Conservation (phyloP, 2,797 vertebrate species). For the Thamnophis elegans region DNA sequence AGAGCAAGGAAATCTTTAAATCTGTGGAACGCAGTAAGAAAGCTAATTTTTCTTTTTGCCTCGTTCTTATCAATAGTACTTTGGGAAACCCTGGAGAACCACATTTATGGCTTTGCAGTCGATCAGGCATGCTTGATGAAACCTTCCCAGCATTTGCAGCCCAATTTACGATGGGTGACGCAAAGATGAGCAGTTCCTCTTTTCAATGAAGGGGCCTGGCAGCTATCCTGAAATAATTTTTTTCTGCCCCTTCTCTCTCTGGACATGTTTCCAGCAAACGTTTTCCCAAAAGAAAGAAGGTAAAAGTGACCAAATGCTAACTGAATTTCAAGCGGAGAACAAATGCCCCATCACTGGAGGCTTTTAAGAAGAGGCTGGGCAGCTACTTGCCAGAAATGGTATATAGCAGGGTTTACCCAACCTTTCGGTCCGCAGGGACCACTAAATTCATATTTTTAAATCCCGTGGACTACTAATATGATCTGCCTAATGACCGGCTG, state of each 20-base stretch:
- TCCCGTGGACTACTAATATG: too few species aligned
- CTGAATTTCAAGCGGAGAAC: not conserved
- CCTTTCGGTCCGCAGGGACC: too few species aligned
- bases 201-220: rapidly evolving
- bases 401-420: too few species aligned
- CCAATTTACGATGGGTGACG: rapidly evolving
- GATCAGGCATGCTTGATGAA: not conserved
- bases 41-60: not conserved
- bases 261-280: not conserved
- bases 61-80: not conserved
- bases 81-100: not conserved
- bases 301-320: not conserved
- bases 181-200: not conserved
- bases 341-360: too few species aligned
- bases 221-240: rapidly evolving
- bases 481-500: too few species aligned
- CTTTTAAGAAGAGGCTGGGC: too few species aligned
- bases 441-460: too few species aligned
- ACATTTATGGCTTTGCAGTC: not conserved
- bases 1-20: not conserved
- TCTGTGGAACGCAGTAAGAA: not conserved
- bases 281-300: not conserved
- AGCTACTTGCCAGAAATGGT: too few species aligned
- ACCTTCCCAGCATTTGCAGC: not conserved
- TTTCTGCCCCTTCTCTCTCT: not conserved